phyloP scores from a whole-genome alignment of 2,113 vertebrate species.

The Hydrolagus affinis region DNA sequence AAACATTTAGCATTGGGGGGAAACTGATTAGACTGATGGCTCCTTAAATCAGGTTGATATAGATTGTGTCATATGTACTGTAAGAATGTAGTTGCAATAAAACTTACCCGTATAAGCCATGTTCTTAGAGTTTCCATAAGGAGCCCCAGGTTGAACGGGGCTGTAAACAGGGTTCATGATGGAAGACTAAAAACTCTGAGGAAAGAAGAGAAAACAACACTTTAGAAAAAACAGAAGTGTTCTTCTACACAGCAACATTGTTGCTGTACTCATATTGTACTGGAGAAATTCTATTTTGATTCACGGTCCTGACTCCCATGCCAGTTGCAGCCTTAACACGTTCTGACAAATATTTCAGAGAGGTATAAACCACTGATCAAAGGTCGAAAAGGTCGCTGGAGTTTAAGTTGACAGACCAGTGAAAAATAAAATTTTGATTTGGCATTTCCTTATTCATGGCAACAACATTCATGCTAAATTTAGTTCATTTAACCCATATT shows the following conservation, averaged over 20 bases:
- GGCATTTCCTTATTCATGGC: too few relatives aligned
- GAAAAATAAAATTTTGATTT: background rate
- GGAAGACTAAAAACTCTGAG: conserved; percentile 78
- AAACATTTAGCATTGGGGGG: background rate
- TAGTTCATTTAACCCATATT: too few relatives aligned
- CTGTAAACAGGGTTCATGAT: conserved; percentile 98
- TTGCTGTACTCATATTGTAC: background rate
- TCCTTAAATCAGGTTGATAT: background rate
- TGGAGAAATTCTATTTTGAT: background rate
- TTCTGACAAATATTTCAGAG: background rate
- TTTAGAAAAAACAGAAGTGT: background rate
- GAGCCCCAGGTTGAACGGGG: conserved; percentile 91
- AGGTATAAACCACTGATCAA: background rate
- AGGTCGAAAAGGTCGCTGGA: background rate
- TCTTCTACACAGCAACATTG: background rate
- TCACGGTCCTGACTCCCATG: too few relatives aligned
- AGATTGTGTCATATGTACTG: background rate
- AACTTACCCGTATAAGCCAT: conserved; percentile 88
- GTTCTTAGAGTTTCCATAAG: conserved; percentile 95
- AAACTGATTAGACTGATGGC: background rate
- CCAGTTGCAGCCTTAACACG: background rate
- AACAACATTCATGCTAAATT: too few relatives aligned
- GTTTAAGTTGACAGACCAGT: background rate
- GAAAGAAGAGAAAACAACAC: background rate
- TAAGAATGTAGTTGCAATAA: background rate